These are phyloP conservation scores for Shargacucullia verbasci DNA, from an alignment of 2,888 invertebrate genomes.

Conservation along the genomic window DNA sequence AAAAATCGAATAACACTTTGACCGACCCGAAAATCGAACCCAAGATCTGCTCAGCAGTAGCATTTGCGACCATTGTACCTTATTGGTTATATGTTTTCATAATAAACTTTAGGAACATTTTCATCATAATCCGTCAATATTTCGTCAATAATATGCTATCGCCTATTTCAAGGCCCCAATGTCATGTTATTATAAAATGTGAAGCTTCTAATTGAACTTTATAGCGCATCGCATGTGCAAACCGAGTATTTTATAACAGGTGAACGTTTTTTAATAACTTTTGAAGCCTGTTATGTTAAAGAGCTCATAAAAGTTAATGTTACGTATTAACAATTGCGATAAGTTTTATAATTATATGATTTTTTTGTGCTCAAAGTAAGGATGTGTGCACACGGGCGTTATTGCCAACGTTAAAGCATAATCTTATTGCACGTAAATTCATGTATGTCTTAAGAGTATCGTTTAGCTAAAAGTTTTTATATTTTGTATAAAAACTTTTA, in stretches of 20 bases:
- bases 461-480: too few relatives aligned
- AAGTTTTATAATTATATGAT: conserved; percentile 2
- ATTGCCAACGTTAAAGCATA: too few relatives aligned
- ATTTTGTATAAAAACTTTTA: too few relatives aligned
- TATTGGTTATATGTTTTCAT: too few relatives aligned
- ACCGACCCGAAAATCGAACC: too few relatives aligned
- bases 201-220: conserved; percentile 40
- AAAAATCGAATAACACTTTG: too few relatives aligned
- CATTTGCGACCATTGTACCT: too few relatives aligned
- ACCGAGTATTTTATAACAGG: conserved; percentile 25
- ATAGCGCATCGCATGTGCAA: conserved; percentile 42
- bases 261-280: conserved; percentile 22
- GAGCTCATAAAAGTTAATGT: conserved; percentile 4
- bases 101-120: too few relatives aligned
- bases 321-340: conserved; percentile 11
- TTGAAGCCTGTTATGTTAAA: conserved; percentile 10
- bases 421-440: too few relatives aligned
- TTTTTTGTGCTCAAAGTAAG: not conserved
- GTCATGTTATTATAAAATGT: conserved; percentile 28
- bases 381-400: conserved; percentile 1
- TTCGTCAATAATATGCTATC: not conserved
- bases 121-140: too few relatives aligned
- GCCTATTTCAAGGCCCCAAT: conserved; percentile 8
- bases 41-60: too few relatives aligned
- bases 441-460: too few relatives aligned